These are phyloP conservation scores for Cremastobaeus sp. DNA, from an alignment of 2,888 invertebrate genomes.

Conservation along the genomic window DNA sequence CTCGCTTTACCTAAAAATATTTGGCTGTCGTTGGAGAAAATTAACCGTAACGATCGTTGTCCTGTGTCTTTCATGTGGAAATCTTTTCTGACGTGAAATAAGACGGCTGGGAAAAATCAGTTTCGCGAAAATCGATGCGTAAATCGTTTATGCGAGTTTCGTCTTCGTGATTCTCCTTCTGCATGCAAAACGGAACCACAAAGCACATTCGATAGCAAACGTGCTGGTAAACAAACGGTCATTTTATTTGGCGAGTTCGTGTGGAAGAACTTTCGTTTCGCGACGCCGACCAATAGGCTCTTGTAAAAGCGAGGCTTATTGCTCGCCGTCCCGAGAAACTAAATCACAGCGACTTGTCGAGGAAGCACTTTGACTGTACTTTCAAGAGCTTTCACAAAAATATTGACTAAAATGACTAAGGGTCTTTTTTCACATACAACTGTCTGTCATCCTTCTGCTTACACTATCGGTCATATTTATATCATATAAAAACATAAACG, in stretches of 20 bases:
- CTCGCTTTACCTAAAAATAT: slow-evolving; percentile 7
- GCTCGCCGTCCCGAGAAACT: slow-evolving; percentile 25
- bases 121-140: slow-evolving; percentile 41
- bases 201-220: slow-evolving; percentile 26
- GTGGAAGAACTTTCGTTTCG: slow-evolving; percentile 49
- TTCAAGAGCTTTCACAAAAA: slow-evolving; percentile 52
- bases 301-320: too few species aligned
- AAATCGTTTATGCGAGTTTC: slow-evolving; percentile 25
- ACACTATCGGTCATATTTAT: slow-evolving; percentile 11
- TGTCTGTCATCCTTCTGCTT: slow-evolving; percentile 7
- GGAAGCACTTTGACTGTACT: slow-evolving; percentile 59
- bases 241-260: slow-evolving; percentile 51
- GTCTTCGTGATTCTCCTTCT: background rate
- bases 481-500: slow-evolving; percentile 40
- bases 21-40: slow-evolving; percentile 39
- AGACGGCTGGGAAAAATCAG: too few species aligned
- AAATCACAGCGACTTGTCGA: slow-evolving; percentile 60
- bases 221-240: slow-evolving; percentile 26
- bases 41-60: slow-evolving; percentile 32
- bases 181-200: background rate
- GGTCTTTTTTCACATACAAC: slow-evolving; percentile 7
- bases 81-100: too few species aligned
- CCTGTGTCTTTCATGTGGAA: too few species aligned
- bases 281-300: slow-evolving; percentile 9
- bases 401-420: slow-evolving; percentile 49